A percentile compares a stretch with the other conserved stretches of the same genome.
Conservation (phyloP, 2,797 vertebrate genomes). For the Pteronotus mesoamericanus region DNA sequence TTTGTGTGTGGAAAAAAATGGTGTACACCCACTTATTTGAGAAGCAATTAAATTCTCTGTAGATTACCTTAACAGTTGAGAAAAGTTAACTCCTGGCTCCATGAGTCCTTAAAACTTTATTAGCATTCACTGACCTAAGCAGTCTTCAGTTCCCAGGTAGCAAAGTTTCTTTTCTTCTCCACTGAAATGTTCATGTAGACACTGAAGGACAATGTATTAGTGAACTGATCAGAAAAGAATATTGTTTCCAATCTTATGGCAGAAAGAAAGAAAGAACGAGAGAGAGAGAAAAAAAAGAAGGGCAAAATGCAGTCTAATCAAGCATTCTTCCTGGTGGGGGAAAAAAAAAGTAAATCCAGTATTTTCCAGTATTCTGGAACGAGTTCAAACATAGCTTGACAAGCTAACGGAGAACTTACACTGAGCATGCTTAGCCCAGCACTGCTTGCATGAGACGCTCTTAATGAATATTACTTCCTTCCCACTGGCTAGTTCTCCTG, state of each 20-base stretch:
- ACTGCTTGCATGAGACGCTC: slow-evolving; percentile 77
- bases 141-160: slow-evolving; percentile 78
- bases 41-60: slow-evolving; percentile 57
- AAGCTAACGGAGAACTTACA: slow-evolving; percentile 75
- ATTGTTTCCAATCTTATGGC: slow-evolving; percentile 67
- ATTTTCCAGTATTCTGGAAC: slow-evolving; percentile 75
- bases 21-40: slow-evolving; percentile 25
- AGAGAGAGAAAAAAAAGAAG: neutral
- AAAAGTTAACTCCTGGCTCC: slow-evolving; percentile 57
- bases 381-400: slow-evolving; percentile 80
- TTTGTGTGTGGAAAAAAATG: neutral
- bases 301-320: slow-evolving; percentile 62
- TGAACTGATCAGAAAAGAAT: slow-evolving; percentile 60
- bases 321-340: slow-evolving; percentile 58
- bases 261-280: neutral
- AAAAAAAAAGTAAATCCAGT: slow-evolving; percentile 79
- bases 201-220: slow-evolving; percentile 47
- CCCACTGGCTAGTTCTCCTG: slow-evolving; percentile 81
- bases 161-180: slow-evolving; percentile 80
- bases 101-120: slow-evolving; percentile 65
- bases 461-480: slow-evolving; percentile 87
- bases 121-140: slow-evolving; percentile 81
- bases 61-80: slow-evolving; percentile 49
- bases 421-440: slow-evolving; percentile 80
- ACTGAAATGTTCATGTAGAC: slow-evolving; percentile 59